Percentiles rank a stretch among this genome's conserved stretches.
These are phyloP conservation scores for Drosophila orena DNA, from an alignment of 1,140 invertebrate species.

Conservation along the genomic window DNA sequence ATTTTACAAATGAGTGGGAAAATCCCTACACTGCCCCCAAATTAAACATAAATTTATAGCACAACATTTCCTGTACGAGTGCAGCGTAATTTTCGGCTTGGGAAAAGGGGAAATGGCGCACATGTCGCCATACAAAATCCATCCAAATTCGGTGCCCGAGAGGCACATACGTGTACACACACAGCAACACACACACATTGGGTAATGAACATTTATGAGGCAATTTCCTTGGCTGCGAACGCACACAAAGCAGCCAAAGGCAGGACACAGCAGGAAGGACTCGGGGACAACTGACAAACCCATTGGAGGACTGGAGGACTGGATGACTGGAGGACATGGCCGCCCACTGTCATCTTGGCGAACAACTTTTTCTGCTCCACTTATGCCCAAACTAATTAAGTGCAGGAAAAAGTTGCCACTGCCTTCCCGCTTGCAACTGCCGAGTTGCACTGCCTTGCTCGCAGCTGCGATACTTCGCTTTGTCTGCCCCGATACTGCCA, in stretches of 20 bases:
- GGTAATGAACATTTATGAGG: conserved; percentile 83
- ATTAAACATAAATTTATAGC: conserved; percentile 40
- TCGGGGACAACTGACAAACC: conserved; percentile 59
- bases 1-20: conserved; percentile 3
- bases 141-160: conserved; percentile 28
- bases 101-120: conserved; percentile 23
- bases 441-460: conserved; percentile 20
- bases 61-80: conserved; percentile 22
- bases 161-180: conserved; percentile 11
- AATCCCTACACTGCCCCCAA: conserved; percentile 14
- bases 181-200: conserved; percentile 33
- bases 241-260: conserved; percentile 18
- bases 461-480: conserved; percentile 34
- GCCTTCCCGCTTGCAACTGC: conserved; percentile 69
- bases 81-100: conserved; percentile 21
- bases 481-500: conserved; percentile 40
- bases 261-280: conserved; percentile 6
- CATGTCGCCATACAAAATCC: conserved; percentile 32
- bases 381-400: conserved; percentile 83
- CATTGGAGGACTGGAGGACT: conserved; percentile 42
- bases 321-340: conserved; percentile 32
- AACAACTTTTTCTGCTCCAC: conserved; percentile 80
- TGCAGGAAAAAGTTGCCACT: conserved; percentile 82
- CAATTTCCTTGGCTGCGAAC: conserved; percentile 76
- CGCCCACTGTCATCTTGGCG: conserved; percentile 42